These are phyloP conservation scores for Dallia pectoralis DNA, from an alignment of 2,797 vertebrate species.

Conservation along the genomic window DNA sequence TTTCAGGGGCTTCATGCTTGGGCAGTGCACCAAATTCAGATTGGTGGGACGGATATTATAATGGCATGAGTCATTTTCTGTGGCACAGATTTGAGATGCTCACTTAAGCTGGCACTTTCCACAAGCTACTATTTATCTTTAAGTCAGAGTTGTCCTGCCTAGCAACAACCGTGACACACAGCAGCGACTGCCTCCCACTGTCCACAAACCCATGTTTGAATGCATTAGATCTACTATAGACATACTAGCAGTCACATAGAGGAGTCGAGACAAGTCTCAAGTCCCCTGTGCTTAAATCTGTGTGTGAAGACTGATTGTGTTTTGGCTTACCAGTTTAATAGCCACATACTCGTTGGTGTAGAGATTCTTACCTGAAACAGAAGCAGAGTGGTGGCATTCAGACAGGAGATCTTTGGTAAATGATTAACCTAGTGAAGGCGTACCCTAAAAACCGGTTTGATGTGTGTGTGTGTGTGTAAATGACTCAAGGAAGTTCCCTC, in stretches of 20 bases:
- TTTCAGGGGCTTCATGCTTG: conserved; percentile 23
- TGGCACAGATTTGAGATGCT: conserved; percentile 34
- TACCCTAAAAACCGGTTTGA: not conserved
- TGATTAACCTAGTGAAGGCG: not conserved
- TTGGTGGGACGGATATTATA: conserved; percentile 41
- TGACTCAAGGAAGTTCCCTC: too few species aligned
- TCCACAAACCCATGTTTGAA: not conserved
- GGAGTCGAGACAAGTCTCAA: too few species aligned
- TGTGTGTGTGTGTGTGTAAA: not conserved
- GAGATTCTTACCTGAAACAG: conserved; percentile 94
- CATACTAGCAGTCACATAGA: not conserved
- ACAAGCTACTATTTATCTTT: conserved; percentile 24
- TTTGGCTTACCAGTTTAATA: conserved; percentile 99
- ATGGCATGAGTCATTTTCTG: conserved; percentile 50
- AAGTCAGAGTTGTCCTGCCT: conserved; percentile 10
- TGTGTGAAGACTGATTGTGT: too few species aligned
- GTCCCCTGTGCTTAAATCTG: too few species aligned
- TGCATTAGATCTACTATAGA: not conserved
- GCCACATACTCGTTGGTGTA: conserved; percentile 99
- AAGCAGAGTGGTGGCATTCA: conserved; percentile 13
- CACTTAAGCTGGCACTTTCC: conserved; percentile 32
- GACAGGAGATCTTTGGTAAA: not conserved
- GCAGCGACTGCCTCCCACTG: conserved; percentile 2
- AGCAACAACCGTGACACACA: conserved; percentile 6
- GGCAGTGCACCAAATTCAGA: conserved; percentile 31